Conservation (phyloP, 2,113 vertebrate species). For the Geococcyx californianus region DNA sequence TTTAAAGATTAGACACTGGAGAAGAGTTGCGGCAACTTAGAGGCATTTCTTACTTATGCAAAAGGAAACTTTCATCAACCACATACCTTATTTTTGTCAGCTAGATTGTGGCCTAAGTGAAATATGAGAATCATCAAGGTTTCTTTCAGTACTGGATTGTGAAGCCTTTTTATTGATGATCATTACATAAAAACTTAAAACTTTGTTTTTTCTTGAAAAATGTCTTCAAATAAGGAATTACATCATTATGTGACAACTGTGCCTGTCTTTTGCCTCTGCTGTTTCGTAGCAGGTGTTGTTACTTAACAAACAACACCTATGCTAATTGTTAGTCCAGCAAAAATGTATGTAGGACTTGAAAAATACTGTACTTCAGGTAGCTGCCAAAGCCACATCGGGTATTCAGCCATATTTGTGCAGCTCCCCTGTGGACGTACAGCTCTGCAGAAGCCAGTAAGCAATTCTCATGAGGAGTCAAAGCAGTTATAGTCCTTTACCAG, state of each 20-base stretch:
- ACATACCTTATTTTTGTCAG: background rate
- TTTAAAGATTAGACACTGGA: background rate
- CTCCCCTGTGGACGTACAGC: accelerated
- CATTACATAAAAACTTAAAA: background rate
- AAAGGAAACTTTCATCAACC: background rate
- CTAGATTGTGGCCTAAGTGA: background rate
- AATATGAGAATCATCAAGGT: background rate
- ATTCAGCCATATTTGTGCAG: background rate
- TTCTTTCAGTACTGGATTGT: background rate
- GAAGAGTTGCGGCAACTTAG: background rate
- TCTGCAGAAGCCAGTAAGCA: background rate
- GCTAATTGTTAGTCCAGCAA: background rate
- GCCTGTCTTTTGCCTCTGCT: background rate
- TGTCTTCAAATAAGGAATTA: background rate
- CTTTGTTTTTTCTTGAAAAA: background rate
- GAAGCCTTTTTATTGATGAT: background rate
- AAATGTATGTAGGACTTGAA: background rate
- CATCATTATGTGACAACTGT: background rate
- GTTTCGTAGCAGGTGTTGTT: background rate
- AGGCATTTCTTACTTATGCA: background rate
- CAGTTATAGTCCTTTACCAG: background rate
- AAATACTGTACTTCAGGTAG: background rate
- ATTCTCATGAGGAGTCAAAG: background rate
- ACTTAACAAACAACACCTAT: background rate
- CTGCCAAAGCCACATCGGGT: background rate